These are phyloP conservation scores for Lochmaea crataegi DNA, from an alignment of 2,888 invertebrate genomes.

Conservation along the genomic window DNA sequence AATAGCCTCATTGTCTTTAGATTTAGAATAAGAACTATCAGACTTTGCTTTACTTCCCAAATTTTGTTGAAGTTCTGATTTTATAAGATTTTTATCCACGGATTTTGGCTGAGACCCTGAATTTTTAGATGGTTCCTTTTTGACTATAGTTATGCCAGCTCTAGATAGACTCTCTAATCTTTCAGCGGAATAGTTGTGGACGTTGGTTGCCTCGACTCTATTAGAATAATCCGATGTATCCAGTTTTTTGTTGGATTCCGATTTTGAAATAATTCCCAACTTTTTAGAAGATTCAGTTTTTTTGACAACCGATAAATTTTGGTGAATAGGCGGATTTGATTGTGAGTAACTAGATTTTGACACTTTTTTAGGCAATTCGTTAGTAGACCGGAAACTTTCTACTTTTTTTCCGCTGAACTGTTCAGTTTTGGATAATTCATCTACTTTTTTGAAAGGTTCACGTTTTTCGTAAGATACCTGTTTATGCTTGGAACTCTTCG, in stretches of 20 bases:
- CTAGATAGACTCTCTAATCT: conserved; percentile 17
- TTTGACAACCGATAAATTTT: neutral
- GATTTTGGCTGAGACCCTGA: neutral
- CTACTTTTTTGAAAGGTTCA: neutral
- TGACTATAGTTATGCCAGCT: conserved; percentile 16
- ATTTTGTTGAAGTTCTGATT: neutral
- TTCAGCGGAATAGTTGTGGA: conserved; percentile 1
- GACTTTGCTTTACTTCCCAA: no score
- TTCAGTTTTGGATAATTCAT: neutral
- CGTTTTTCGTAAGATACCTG: neutral
- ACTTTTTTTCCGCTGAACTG: neutral
- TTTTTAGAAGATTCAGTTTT: neutral
- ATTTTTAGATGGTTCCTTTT: neutral
- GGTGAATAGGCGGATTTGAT: neutral
- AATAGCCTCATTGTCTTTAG: no score
- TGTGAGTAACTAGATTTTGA: neutral
- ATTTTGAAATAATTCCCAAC: neutral
- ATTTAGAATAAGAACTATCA: no score
- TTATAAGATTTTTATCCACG: neutral
- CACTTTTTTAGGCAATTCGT: neutral
- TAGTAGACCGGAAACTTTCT: neutral
- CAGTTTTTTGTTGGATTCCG: conserved; percentile 4
- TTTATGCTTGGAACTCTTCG: neutral
- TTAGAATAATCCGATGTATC: neutral
- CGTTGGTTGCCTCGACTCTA: neutral